Evolutionary conservation across 2,113 vertebrate genomes (phyloP).

Genomic region (Apistogramma diplotaenia): DNA sequence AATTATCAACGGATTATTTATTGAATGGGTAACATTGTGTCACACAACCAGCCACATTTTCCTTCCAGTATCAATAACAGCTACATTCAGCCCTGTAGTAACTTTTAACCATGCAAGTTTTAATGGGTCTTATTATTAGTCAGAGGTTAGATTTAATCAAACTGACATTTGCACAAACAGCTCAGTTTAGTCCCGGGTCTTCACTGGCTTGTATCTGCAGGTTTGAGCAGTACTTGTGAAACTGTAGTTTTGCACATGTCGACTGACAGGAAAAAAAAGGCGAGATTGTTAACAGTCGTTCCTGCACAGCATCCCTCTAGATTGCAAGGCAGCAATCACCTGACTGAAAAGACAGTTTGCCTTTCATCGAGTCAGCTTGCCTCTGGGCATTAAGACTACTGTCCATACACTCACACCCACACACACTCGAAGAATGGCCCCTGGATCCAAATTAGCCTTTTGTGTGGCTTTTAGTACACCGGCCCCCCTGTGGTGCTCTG

Average conservation of each 20-base stretch:
- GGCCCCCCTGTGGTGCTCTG: slow-evolving; percentile 54
- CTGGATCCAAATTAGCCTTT: slow-evolving; percentile 60
- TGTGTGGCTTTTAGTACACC: slow-evolving; percentile 67
- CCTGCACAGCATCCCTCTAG: slow-evolving; percentile 1
- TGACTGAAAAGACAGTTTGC: not conserved
- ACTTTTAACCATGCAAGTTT: not conserved
- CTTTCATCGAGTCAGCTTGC: not conserved
- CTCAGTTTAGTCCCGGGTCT: not conserved
- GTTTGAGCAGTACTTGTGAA: not conserved
- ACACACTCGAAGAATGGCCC: slow-evolving; percentile 1
- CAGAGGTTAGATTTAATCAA: not conserved
- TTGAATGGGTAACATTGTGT: not conserved
- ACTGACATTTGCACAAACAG: not conserved
- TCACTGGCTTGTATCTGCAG: not conserved
- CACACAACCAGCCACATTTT: not conserved
- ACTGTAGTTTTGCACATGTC: not conserved
- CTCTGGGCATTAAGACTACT: not conserved
- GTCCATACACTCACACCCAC: not conserved
- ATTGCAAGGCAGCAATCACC: slow-evolving; percentile 50
- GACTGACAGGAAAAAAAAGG: not conserved
- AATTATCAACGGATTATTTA: not conserved
- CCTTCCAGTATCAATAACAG: not conserved
- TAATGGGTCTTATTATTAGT: not conserved
- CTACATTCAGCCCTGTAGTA: not conserved
- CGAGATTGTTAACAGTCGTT: not conserved